Percentiles rank a stretch among this genome's conserved stretches.
phyloP scores from a whole-genome alignment of 2,888 invertebrate species.

The Acronicta alni region DNA sequence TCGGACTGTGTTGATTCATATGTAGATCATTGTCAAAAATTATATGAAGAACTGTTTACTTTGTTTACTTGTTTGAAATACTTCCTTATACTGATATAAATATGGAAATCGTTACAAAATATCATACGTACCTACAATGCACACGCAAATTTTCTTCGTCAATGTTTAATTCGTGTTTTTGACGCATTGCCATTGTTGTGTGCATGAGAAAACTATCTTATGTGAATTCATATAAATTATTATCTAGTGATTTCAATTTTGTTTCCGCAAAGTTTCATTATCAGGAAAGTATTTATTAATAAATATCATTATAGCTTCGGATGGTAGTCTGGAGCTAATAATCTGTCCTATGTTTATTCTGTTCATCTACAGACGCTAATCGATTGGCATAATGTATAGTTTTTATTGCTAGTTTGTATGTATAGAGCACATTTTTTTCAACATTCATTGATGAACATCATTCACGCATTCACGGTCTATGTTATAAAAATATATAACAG shows the following conservation, averaged over 20 bases:
- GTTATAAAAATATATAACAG: constrained; percentile 15
- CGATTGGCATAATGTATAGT: too few relatives aligned
- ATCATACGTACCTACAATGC: not conserved
- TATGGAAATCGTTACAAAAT: constrained; percentile 1
- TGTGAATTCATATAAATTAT: constrained; percentile 28
- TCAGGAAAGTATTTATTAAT: too few relatives aligned
- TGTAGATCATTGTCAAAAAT: constrained; percentile 4
- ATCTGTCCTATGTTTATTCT: too few relatives aligned
- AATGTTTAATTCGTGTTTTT: constrained; percentile 39
- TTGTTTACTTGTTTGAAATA: too few relatives aligned
- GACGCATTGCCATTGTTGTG: constrained; percentile 21
- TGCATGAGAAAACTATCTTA: constrained; percentile 25
- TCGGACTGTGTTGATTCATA: constrained; percentile 6
- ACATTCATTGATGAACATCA: constrained; percentile 12
- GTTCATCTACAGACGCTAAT: too few relatives aligned
- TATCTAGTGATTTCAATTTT: constrained; percentile 21
- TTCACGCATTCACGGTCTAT: constrained; percentile 16
- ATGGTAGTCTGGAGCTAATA: too few relatives aligned
- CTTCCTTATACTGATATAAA: not conserved
- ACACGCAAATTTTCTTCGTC: constrained; percentile 27
- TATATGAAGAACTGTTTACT: not conserved
- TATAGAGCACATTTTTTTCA: too few relatives aligned
- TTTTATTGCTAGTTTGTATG: too few relatives aligned
- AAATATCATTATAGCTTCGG: too few relatives aligned
- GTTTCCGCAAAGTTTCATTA: too few relatives aligned